Evolutionary conservation across 1,140 invertebrate species (phyloP).

Genomic region (Pseudomyrmex flavicornis): DNA sequence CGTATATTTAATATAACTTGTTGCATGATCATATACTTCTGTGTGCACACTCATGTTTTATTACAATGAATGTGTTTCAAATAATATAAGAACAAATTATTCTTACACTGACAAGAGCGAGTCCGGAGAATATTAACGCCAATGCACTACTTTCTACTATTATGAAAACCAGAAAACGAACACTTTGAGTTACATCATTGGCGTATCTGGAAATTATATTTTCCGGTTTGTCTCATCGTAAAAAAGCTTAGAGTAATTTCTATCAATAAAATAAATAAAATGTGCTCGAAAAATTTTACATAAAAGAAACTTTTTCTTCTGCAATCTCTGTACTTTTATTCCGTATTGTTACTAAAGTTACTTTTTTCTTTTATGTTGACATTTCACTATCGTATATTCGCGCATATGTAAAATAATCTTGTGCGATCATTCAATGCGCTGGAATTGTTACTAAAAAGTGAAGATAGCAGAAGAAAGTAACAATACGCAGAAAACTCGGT

Average conservation of each 20-base stretch:
- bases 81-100: not conserved
- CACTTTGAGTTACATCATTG: conserved; percentile 47
- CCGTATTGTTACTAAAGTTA: no score
- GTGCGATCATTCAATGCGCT: no score
- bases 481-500: no score
- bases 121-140: conserved; percentile 61
- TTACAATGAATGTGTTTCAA: not conserved
- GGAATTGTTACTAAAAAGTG: no score
- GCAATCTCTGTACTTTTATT: no score
- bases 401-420: no score
- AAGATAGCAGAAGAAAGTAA: no score
- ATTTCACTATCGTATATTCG: no score
- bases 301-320: no score
- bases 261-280: not conserved
- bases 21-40: not conserved
- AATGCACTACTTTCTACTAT: conserved; percentile 58
- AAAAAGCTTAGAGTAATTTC: not conserved
- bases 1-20: not conserved
- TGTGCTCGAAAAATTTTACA: not conserved
- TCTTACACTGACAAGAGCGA: conserved; percentile 67
- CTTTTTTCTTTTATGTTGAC: no score
- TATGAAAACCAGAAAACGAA: conserved; percentile 56
- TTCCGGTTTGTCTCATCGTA: not conserved
- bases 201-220: conserved; percentile 58
- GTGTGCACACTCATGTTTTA: not conserved